Conservation (phyloP, 37 sponge, comb jelly and placozoan genomes). For the Crambe crambe region DNA sequence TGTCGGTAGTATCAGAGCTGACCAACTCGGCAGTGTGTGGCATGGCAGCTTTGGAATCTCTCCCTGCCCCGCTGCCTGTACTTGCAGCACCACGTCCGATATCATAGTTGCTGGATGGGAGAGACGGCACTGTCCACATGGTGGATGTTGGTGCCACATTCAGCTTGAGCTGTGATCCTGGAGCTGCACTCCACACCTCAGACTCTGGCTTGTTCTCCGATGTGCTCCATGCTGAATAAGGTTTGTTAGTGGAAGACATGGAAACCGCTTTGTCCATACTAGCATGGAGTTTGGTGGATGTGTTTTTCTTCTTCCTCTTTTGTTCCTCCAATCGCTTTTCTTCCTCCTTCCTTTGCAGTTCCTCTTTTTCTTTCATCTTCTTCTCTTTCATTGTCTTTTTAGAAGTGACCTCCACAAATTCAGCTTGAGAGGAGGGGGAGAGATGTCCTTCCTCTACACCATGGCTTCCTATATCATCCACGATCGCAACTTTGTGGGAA, state of each 20-base stretch:
- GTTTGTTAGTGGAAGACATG: not conserved
- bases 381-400: conserved; percentile 62
- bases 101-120: not conserved
- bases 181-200: conserved; percentile 31
- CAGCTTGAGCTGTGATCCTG: conserved; percentile 48
- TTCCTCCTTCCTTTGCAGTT: conserved; percentile 37
- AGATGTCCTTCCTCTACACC: conserved; percentile 2
- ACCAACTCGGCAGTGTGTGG: conserved; percentile 30
- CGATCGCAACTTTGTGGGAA: conserved; percentile 46
- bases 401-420: conserved; percentile 65
- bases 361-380: conserved; percentile 42
- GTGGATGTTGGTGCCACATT: not conserved
- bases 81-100: not conserved
- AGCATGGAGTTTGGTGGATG: not conserved
- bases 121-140: not conserved
- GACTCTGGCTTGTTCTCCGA: not conserved
- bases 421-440: conserved; percentile 26
- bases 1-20: not conserved
- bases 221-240: conserved; percentile 19
- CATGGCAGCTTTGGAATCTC: conserved; percentile 4
- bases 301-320: conserved; percentile 5
- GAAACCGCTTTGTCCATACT: not conserved
- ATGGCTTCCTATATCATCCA: conserved; percentile 34
- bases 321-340: conserved; percentile 25
- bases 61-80: not conserved